Evolutionary conservation across 1,140 invertebrate species (phyloP), one percentile per base, ranked within the genome.

Genomic region (Drepana arcuata): DNA sequence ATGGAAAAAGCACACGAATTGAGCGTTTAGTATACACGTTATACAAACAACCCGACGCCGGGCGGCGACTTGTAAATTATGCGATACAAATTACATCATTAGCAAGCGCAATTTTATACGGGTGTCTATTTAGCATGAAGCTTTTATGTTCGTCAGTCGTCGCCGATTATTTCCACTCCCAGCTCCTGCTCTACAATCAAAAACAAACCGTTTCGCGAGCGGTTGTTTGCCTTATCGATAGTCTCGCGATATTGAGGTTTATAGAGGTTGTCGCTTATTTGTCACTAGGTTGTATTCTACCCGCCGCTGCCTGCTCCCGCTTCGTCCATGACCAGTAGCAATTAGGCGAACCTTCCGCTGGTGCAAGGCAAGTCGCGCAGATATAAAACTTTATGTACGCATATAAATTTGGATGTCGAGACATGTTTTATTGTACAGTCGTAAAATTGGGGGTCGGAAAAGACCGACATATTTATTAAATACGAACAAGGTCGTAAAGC

Each of bases 301-400:
- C 42, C 43, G 14, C 34, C 46, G 42, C 46, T 46, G 47, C 42
- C 45, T 37, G 35, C 49, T 62, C 65, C 46, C 30, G 23, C 32
- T 47, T 47, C 43, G 65, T 75, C 61, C 77, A 81, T 81, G 77
- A 77, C 66, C 72, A 63, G 56, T 63, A 70, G 71, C 73, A 81
- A 81, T 81, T 81, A 78, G 70, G n/a, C n/a, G 71, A 61, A 59
- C 62, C 60, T 62, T 65, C 54, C 62, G 52, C 38, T 63, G 54
- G 55, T 74, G 71, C 77, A 73, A 79, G 77, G 71, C 77, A 73
- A 79, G 77, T 79, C 64, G 71, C 66, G 65, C 52, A 65, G 72
- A 65, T 77, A 81, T 81, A 81, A 81, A 81, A 81, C 66, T 81
- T 81, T 81, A 81, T 81, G 72, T 77, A 71, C 72, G 72, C 68